A percentile compares a stretch with the other conserved stretches of the same genome.
Evolutionary conservation across 1,140 invertebrate species (phyloP).

Genomic region (Babylonia areolata): DNA sequence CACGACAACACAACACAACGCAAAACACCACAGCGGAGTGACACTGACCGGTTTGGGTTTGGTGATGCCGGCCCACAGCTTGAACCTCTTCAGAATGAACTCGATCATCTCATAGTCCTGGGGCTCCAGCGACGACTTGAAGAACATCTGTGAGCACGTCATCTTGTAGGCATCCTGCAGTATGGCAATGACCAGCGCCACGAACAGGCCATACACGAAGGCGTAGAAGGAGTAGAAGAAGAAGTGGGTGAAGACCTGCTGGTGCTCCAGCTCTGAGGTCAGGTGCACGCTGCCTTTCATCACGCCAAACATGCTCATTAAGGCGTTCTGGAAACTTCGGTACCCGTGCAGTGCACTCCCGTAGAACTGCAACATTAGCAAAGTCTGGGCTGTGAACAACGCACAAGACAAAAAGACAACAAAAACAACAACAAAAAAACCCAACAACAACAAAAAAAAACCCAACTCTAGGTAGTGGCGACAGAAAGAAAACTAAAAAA

Average conservation of each 20-base stretch:
- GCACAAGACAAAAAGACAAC: too few species aligned
- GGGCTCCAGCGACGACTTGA: constrained; percentile 64
- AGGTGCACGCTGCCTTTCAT: constrained; percentile 61
- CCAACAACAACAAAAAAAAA: too few species aligned
- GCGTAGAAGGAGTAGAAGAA: constrained; percentile 65
- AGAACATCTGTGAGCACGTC: constrained; percentile 62
- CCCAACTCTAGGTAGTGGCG: too few species aligned
- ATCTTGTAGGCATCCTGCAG: constrained; percentile 62
- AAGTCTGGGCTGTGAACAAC: too few species aligned
- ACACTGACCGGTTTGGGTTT: constrained; percentile 69
- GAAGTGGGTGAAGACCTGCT: constrained; percentile 59
- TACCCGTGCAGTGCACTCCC: constrained; percentile 59
- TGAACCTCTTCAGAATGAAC: constrained; percentile 71
- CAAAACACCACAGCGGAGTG: background rate
- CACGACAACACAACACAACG: too few species aligned
- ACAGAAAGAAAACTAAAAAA: too few species aligned
- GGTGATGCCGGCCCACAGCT: constrained; percentile 65
- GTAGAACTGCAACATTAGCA: constrained; percentile 61
- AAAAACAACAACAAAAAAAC: too few species aligned
- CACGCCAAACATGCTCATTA: constrained; percentile 58
- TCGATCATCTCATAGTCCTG: constrained; percentile 73
- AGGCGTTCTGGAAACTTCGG: constrained; percentile 56
- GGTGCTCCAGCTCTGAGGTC: constrained; percentile 46
- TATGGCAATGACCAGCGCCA: constrained; percentile 60
- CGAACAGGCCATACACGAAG: constrained; percentile 64